These are phyloP conservation scores for Orius laevigatus DNA, from an alignment of 1,140 invertebrate species.

Conservation along the genomic window DNA sequence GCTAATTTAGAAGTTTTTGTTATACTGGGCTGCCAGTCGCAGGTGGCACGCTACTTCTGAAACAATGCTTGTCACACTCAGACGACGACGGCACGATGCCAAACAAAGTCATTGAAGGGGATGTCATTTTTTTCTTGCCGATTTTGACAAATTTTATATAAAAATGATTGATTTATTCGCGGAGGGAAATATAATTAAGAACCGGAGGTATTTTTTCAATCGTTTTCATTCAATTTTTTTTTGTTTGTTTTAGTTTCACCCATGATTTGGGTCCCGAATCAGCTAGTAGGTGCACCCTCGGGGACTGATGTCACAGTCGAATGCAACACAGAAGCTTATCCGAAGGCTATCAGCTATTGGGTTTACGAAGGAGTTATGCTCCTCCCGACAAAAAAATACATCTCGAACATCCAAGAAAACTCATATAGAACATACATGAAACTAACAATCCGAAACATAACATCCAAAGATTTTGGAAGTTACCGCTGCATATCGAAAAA, in stretches of 20 bases:
- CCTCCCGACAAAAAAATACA: slow-evolving; percentile 60
- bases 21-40: too few relatives aligned
- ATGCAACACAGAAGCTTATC: slow-evolving; percentile 82
- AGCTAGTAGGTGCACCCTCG: slow-evolving; percentile 71
- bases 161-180: too few relatives aligned
- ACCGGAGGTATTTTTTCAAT: too few relatives aligned
- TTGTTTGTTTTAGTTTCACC: slow-evolving; percentile 76
- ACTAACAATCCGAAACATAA: slow-evolving; percentile 62
- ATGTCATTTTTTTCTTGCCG: too few relatives aligned
- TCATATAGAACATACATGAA: slow-evolving; percentile 74
- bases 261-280: slow-evolving; percentile 83
- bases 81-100: too few relatives aligned
- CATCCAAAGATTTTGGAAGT: slow-evolving; percentile 60
- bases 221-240: background rate
- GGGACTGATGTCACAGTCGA: slow-evolving; percentile 82
- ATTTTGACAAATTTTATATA: background rate
- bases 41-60: too few relatives aligned
- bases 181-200: too few relatives aligned
- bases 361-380: slow-evolving; percentile 72
- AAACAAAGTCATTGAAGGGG: too few relatives aligned
- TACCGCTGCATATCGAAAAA: slow-evolving; percentile 84
- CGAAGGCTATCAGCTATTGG: slow-evolving; percentile 84
- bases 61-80: too few relatives aligned
- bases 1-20: too few relatives aligned
- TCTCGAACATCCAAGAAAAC: slow-evolving; percentile 56